Evolutionary conservation across 2,113 vertebrate genomes (phyloP), one percentile per base, ranked within the genome.

Genomic region (Zosterops pallidus): DNA sequence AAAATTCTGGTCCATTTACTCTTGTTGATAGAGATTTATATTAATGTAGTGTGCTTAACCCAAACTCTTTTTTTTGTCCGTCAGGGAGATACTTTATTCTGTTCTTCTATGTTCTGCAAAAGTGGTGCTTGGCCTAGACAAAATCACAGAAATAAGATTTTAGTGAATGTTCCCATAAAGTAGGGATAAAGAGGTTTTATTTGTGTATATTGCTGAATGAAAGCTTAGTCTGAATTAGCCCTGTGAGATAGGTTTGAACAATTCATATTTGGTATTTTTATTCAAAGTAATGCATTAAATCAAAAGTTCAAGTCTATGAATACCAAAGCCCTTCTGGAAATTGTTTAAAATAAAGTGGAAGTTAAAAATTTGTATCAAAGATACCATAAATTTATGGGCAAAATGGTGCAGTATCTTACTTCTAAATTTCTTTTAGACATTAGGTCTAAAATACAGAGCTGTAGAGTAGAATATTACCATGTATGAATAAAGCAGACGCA

Each of bases 391-490:
- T 53, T 44, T 69, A 14, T 62, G 69, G 53, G 7, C 5, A 53
- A 89, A 85, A 37, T 4, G 59, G 11, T 35, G 16, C 12, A 29
- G 5, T 56, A 35, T 63, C 12, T 69, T 63, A 50, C 28, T 64
- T 64, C 7, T 12, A 5, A 26, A 60, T 74, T 60, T 75, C 2
- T 68, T 70, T 29, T 39, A 15, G 28, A 74, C 76, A 39, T 65
- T 2, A 1, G 21, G 4, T 68, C 8, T 80, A 5, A 69, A 70
- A 50, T n/a, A 6, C 1, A 13, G 31, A 33, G 3, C 9, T 53
- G 2, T 37, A 14, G 37, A 60, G 19, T 42, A 68, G 33, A 57
- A 28, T 72, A n/a, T 76, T 79, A 20, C 6, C 6, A 22, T 1
- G 2, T 69, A 13, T 20, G 20, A 79, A 31, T 60, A 26, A 69